Evolutionary conservation across 2,888 invertebrate species (phyloP).

Genomic region (Epinotia bilunana): DNA sequence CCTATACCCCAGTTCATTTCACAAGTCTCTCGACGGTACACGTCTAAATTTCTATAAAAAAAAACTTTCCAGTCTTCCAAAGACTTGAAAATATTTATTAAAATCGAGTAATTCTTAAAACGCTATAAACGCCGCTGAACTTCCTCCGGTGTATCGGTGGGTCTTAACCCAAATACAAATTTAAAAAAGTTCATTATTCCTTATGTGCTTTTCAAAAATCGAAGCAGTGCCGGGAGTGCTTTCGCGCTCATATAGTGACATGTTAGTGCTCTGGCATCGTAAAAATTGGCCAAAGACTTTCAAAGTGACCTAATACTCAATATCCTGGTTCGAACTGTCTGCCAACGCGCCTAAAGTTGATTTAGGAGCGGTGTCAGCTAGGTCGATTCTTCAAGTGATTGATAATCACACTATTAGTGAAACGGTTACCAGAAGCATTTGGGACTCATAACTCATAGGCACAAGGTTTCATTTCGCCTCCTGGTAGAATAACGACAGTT

Average conservation of each 20-base stretch:
- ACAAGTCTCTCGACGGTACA: conserved; percentile 3
- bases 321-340: not conserved
- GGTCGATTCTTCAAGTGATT: no score
- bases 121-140: not conserved
- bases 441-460: no score
- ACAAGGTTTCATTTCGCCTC: not conserved
- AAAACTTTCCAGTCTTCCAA: not conserved
- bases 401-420: no score
- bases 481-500: not conserved
- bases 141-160: not conserved
- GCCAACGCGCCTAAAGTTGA: not conserved
- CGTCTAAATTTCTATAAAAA: not conserved
- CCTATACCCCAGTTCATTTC: conserved; percentile 28
- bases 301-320: not conserved
- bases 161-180: not conserved
- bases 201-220: conserved; percentile 13
- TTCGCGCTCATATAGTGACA: not conserved
- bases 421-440: no score
- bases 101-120: not conserved
- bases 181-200: not conserved
- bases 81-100: not conserved
- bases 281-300: conserved; percentile 19
- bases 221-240: not conserved
- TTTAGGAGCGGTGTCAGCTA: not conserved
- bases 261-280: conserved; percentile 16